Percentiles rank a stretch among this genome's conserved stretches.
Conservation (phyloP, 2,888 invertebrate species). For the Leuctra nigra region DNA sequence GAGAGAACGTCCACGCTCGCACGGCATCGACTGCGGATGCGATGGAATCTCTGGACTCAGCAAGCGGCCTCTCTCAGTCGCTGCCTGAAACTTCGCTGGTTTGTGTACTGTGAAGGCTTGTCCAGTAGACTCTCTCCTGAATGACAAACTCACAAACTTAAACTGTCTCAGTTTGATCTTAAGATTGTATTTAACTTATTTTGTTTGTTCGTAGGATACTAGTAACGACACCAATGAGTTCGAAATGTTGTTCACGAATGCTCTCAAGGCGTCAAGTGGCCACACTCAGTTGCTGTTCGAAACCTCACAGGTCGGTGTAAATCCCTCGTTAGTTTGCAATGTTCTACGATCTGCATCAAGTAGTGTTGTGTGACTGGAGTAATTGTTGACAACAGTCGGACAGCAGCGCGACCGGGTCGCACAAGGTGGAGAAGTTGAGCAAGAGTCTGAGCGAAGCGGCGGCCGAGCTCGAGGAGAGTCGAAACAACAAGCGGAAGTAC, state of each 20-base stretch:
- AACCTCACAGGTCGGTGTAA: too few relatives aligned
- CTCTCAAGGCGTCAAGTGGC: too few relatives aligned
- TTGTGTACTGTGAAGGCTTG: too few relatives aligned
- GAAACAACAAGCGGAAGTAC: constrained; percentile 73
- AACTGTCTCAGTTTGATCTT: too few relatives aligned
- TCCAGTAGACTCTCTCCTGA: too few relatives aligned
- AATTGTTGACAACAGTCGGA: constrained; percentile 32
- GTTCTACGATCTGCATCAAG: too few relatives aligned
- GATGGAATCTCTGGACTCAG: constrained; percentile 1
- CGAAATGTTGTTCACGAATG: constrained; percentile 67
- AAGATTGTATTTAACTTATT: too few relatives aligned
- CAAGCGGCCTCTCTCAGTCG: neutral
- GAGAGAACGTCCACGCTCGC: constrained; percentile 82
- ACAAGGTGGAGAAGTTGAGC: constrained; percentile 33
- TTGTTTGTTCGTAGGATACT: constrained; percentile 22
- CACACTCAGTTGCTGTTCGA: too few relatives aligned
- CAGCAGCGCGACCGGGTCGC: constrained; percentile 33
- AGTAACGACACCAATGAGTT: constrained; percentile 49
- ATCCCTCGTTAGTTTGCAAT: too few relatives aligned
- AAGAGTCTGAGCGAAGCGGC: constrained; percentile 63
- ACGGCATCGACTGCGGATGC: constrained; percentile 40
- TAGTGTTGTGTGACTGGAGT: too few relatives aligned
- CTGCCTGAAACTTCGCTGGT: neutral
- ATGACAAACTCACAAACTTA: too few relatives aligned
- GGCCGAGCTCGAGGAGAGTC: constrained; percentile 79